Evolutionary conservation across 2,113 vertebrate species (phyloP).

Genomic region (Orthonyx spaldingii): DNA sequence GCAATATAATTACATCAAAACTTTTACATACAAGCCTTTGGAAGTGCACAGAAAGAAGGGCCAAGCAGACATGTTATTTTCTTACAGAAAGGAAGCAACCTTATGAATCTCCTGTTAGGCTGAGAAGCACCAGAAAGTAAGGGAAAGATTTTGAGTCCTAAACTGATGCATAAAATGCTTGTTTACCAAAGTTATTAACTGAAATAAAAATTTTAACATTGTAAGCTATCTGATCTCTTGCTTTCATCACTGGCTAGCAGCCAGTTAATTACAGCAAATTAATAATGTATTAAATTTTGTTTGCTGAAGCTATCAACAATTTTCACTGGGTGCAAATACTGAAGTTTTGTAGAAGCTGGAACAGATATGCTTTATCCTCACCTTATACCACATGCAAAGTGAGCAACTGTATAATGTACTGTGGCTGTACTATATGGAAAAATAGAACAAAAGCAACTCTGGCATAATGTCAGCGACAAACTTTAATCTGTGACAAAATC

Average conservation of each 20-base stretch:
- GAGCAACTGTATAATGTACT: neutral
- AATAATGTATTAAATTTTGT: neutral
- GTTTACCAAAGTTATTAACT: neutral
- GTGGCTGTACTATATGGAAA: neutral
- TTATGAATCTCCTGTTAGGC: neutral
- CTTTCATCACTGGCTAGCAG: neutral
- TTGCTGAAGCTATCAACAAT: neutral
- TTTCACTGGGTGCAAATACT: neutral
- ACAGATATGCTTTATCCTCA: neutral
- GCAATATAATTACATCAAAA: neutral
- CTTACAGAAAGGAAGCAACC: neutral
- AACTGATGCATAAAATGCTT: neutral
- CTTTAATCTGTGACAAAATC: neutral
- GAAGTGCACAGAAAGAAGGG: neutral
- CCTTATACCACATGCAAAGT: neutral
- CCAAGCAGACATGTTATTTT: neutral
- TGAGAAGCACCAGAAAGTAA: neutral
- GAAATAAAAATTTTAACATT: neutral
- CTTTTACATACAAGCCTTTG: neutral
- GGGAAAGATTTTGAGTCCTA: neutral
- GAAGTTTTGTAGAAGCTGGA: neutral
- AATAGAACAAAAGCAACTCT: neutral
- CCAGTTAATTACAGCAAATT: slow-evolving; percentile 23
- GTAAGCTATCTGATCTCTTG: neutral
- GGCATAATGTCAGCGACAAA: neutral